Conservation (phyloP, 2,888 invertebrate species). For the Ectobius pallidus region DNA sequence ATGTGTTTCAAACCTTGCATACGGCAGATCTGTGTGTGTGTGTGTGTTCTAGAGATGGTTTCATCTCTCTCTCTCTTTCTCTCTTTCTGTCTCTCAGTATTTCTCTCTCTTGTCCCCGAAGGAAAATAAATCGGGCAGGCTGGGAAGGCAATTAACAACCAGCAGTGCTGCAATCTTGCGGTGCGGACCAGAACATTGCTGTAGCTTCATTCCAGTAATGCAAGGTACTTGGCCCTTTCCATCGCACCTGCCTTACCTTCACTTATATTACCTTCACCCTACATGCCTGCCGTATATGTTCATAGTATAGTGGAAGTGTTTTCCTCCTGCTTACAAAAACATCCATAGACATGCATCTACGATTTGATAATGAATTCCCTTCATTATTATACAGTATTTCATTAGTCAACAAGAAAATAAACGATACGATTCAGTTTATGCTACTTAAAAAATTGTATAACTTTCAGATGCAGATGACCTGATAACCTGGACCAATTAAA, state of each 20-base stretch:
- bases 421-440: no score
- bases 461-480: no score
- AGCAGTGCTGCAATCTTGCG: conserved; percentile 37
- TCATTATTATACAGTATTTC: no score
- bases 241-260: conserved; percentile 14
- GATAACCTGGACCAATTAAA: no score
- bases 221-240: conserved; percentile 27
- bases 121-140: conserved; percentile 40
- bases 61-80: conserved; percentile 11
- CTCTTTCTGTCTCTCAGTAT: conserved; percentile 9
- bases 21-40: conserved; percentile 12
- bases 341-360: no score
- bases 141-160: conserved; percentile 37
- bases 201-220: conserved; percentile 38
- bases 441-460: no score
- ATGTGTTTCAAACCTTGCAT: conserved; percentile 25
- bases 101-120: conserved; percentile 37
- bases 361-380: no score
- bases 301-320: no score
- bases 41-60: conserved; percentile 9
- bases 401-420: no score
- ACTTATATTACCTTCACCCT: background rate
- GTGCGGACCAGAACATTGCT: conserved; percentile 17
- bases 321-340: no score
- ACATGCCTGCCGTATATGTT: no score